Evolutionary conservation across 2,888 invertebrate species (phyloP), one percentile per base, ranked within the genome.

Genomic region (Synergus gifuensis): DNA sequence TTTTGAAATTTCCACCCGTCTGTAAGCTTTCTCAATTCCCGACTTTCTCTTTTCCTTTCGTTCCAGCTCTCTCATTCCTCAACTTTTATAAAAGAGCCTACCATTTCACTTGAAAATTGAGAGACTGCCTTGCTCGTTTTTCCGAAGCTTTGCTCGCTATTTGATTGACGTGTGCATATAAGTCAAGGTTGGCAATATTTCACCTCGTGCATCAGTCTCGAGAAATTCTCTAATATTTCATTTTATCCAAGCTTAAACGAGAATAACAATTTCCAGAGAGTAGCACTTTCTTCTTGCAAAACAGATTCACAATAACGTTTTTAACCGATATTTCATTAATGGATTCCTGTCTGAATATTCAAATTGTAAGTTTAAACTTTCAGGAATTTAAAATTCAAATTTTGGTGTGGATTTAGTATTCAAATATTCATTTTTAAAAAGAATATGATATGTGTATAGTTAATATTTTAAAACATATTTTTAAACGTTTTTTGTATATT

Each of bases 1-100:
- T 78, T 76, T 81, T 49, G 76, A 67, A 76, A 62, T 40, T 76
- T 67, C 63, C 44, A 76, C 77, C n/a, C n/a, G 16, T 8, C 8
- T 44, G 12, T 42, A 54, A 60, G 63, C 18, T 14, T 63, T 64
- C 76, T 64, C 76, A 54, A 66, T 49, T 62, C 76, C 49, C 62
- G 18, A 66, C 28, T 58, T 78, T 78, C 78, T 76, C 77, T 79
- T 76, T 79, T 62, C 76, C 76, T 77, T 73, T 36, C 66, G 62
- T 64, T 79, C 54, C 63, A 54, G 14, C 63, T 78, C 67, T 83
- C 40, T 77, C 66, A 60, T 83, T 85, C 84, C 85, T 86, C 85
- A 86, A 88, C 85, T 87, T 87, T 87, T 85, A 88, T 84, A 84
- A 82, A 78, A 81, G 60, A 82, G 76, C 79, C 62, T 76, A 67